Conservation (phyloP, 2,797 vertebrate genomes). For the Macropus fuliginosus region DNA sequence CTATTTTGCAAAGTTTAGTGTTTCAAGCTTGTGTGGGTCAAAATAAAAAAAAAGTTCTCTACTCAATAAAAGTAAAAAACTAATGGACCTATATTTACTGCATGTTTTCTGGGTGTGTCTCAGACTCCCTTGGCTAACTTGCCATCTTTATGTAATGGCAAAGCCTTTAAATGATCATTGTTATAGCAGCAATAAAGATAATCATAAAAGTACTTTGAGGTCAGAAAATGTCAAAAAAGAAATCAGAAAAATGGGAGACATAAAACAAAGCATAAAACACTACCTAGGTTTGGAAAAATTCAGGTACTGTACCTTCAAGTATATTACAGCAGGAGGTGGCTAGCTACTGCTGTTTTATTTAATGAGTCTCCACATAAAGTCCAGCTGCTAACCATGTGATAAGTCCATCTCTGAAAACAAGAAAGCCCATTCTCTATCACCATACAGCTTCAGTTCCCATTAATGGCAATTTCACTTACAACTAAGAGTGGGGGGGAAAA, state of each 20-base stretch:
- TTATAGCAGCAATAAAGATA: constrained; percentile 84
- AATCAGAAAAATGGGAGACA: constrained; percentile 82
- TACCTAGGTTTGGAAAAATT: constrained; percentile 78
- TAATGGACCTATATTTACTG: constrained; percentile 78
- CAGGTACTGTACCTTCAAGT: constrained; percentile 82
- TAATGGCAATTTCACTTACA: constrained; percentile 65
- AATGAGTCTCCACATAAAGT: constrained; percentile 84
- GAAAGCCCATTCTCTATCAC: constrained; percentile 75
- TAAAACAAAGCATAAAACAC: constrained; percentile 80
- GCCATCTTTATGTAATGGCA: constrained; percentile 77
- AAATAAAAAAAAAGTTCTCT: constrained; percentile 69
- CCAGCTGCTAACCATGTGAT: constrained; percentile 85
- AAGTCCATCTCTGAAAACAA: constrained; percentile 82
- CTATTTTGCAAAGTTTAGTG: constrained; percentile 67
- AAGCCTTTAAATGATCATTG: constrained; percentile 82
- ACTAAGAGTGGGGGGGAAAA: constrained; percentile 37
- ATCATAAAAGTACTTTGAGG: constrained; percentile 85
- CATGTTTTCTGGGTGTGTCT: constrained; percentile 68
- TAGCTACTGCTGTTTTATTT: constrained; percentile 86
- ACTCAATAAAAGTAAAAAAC: constrained; percentile 78
- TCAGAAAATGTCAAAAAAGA: constrained; percentile 83
- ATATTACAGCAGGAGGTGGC: constrained; percentile 82
- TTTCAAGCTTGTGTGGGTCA: constrained; percentile 65
- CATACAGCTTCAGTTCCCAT: constrained; percentile 59
- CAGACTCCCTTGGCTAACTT: constrained; percentile 79